Conservation (phyloP, 1,140 invertebrate species). For the Listronotus oregonensis region DNA sequence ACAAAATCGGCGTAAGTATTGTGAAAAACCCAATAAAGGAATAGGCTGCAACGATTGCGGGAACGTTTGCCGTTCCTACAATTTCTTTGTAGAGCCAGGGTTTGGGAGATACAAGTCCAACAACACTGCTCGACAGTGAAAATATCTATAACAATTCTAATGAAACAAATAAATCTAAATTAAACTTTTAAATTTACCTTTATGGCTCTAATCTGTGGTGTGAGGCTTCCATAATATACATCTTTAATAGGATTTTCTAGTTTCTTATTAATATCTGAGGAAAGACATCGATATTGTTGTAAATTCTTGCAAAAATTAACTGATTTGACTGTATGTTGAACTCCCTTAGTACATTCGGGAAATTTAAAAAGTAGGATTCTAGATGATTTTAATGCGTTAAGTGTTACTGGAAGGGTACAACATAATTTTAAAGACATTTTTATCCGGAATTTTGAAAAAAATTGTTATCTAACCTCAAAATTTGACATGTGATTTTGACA, state of each 20-base stretch:
- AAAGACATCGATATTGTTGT: not conserved
- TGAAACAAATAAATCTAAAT: conserved; percentile 16
- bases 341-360: not conserved
- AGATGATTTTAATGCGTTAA: conserved; percentile 10
- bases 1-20: conserved; percentile 78
- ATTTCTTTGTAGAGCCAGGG: conserved; percentile 72
- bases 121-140: conserved; percentile 74
- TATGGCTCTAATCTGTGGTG: conserved; percentile 69
- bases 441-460: conserved; percentile 5
- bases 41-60: conserved; percentile 65
- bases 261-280: not conserved
- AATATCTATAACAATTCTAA: conserved; percentile 60
- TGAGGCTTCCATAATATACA: conserved; percentile 64
- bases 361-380: conserved; percentile 1
- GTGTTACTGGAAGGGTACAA: conserved; percentile 15
- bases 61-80: conserved; percentile 60
- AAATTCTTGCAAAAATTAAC: conserved; percentile 3
- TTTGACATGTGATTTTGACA: not conserved
- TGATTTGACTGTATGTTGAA: not conserved
- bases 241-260: conserved; percentile 27
- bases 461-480: conserved; percentile 9
- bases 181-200: conserved; percentile 59
- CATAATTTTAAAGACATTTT: conserved; percentile 38
- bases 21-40: conserved; percentile 77
- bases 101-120: conserved; percentile 70